Conservation (phyloP, 2,888 invertebrate genomes). For the Nycteola revayana region DNA sequence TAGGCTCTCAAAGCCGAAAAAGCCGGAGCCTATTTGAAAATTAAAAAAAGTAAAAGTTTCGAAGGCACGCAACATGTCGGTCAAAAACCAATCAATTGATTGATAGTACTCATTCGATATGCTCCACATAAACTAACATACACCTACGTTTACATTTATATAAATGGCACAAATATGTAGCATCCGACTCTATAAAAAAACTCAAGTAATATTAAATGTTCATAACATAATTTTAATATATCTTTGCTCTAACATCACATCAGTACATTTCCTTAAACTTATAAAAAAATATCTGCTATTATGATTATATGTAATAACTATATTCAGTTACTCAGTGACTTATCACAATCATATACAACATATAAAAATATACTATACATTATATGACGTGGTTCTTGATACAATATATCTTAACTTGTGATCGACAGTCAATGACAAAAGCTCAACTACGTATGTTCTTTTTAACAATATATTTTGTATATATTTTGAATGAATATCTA, state of each 20-base stretch:
- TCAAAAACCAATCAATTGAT: conserved; percentile 27
- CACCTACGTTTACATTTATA: conserved; percentile 52
- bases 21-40: no score
- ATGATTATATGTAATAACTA: conserved; percentile 38
- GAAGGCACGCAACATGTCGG: conserved; percentile 45
- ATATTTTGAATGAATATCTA: no score
- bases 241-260: conserved; percentile 75
- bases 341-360: conserved; percentile 51
- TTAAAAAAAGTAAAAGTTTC: conserved; percentile 11
- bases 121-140: conserved; percentile 45
- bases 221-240: conserved; percentile 52
- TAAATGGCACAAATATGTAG: conserved; percentile 76
- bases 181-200: conserved; percentile 55
- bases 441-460: no score
- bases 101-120: conserved; percentile 30
- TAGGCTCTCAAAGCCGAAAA: no score
- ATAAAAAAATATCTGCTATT: conserved; percentile 47
- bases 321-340: conserved; percentile 39
- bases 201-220: conserved; percentile 37
- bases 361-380: conserved; percentile 36
- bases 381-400: conserved; percentile 18
- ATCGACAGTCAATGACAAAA: no score
- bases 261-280: conserved; percentile 62
- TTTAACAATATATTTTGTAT: no score
- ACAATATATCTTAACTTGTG: no score